Base-by-base conservation (phyloP, 2,797 vertebrate species). In the Oreochromis mossambicus region DNA sequence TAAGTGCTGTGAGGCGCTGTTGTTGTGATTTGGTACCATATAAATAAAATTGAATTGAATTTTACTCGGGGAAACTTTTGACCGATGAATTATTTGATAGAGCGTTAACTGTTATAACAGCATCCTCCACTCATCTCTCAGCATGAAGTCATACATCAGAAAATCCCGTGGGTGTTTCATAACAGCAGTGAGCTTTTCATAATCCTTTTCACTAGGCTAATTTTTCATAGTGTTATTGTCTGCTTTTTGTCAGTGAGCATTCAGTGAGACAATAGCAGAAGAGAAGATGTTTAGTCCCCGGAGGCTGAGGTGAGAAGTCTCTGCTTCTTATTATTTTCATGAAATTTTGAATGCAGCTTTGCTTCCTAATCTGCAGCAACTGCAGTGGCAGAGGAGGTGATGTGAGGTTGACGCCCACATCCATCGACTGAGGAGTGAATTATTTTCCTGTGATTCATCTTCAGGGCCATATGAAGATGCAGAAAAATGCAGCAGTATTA, bases 121-220 rank as follows among this genome's bases (percentile, higher is more conserved):
- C 51, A 10, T 79, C 80, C 52, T 76, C 38, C 52, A 55, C 76
- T 36, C 38, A 34, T 36, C 11, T 55, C 34, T 41, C 19, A 68
- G 70, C 66, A 43, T 36, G 38, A 50, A 78, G 26, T 24, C 17
- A 5, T 17, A 15, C 24, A 43, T 81, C 29, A 43, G 66, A 43
- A 85, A 58, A 63, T 55, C 34, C 63, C 68, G 56, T 79, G 80
- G 84, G 80, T 6, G 81, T 83, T 77, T 83, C 76, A 61, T 13
- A 80, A 50, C 36, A 73, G 58, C 61, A 29, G 43, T 51, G 48
- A 79, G 81, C 58, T 79, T 76, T 81, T 80, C 50, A 70, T 46
- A 81, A 81, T 81, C 54, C 80, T 54, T 51, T 54, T 68, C 29
- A 5, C 46, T 52, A 29, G 80, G 54, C 29, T 36, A 21, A 58